These are phyloP conservation scores for Dasypogon diadema DNA, from an alignment of 2,888 invertebrate species.

Conservation along the genomic window DNA sequence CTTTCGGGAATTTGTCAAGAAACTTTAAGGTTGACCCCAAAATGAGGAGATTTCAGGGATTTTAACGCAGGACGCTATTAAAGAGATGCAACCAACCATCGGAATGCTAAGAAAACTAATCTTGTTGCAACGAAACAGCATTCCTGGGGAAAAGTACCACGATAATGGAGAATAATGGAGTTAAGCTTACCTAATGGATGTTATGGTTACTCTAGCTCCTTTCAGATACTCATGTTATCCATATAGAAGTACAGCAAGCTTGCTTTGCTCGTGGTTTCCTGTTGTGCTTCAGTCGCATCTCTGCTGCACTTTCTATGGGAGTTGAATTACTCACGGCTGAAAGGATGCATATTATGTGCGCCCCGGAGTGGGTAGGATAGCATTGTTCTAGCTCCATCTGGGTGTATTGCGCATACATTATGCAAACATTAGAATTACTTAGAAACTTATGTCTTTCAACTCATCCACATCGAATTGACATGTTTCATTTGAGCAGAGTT, in stretches of 20 bases:
- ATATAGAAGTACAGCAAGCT: slow-evolving; percentile 13
- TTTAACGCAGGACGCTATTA: slow-evolving; percentile 4
- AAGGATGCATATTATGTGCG: slow-evolving; percentile 31
- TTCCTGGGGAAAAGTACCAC: slow-evolving; percentile 40
- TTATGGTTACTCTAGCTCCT: slow-evolving; percentile 45
- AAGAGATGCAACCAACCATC: slow-evolving; percentile 15
- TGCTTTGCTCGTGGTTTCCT: slow-evolving; percentile 31
- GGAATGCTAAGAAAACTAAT: slow-evolving; percentile 44
- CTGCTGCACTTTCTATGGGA: slow-evolving; percentile 36
- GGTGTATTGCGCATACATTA: slow-evolving; percentile 17
- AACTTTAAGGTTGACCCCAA: slow-evolving; percentile 1
- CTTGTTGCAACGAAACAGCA: slow-evolving; percentile 45
- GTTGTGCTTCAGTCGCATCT: slow-evolving; percentile 32
- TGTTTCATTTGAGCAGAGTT: not conserved
- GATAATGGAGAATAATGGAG: slow-evolving; percentile 48
- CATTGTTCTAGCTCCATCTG: slow-evolving; percentile 25
- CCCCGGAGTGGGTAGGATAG: not conserved
- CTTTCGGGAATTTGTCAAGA: not conserved
- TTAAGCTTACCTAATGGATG: slow-evolving; percentile 48
- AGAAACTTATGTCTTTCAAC: slow-evolving; percentile 24
- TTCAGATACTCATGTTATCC: slow-evolving; percentile 35
- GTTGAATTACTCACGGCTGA: slow-evolving; percentile 41
- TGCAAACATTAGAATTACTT: slow-evolving; percentile 24
- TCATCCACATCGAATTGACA: slow-evolving; percentile 8
- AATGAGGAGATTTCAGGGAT: not conserved